phyloP scores from a whole-genome alignment of 1,140 invertebrate genomes.

The Penaeus vannamei region DNA sequence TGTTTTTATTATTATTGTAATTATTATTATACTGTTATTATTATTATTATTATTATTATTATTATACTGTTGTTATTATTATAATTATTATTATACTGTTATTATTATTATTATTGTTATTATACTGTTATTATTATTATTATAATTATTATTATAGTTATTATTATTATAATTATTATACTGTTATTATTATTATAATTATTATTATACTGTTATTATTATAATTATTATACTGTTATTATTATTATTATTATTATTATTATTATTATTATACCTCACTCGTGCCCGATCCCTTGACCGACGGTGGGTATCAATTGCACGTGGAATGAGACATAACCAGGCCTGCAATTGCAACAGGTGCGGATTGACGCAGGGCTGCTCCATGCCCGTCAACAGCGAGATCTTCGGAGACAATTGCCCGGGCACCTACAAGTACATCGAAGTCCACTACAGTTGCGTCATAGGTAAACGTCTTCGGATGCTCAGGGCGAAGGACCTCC shows the following conservation, averaged over 20 bases:
- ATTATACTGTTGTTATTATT: conserved; percentile 25
- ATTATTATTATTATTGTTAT: background rate
- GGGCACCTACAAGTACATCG: conserved; percentile 93
- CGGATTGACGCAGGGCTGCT: conserved; percentile 76
- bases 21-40: conserved; percentile 8
- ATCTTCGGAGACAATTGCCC: conserved; percentile 95
- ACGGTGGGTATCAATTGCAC: no score
- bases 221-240: background rate
- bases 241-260: conserved; percentile 4
- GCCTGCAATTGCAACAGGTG: conserved; percentile 51
- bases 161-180: background rate
- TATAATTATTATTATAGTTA: background rate
- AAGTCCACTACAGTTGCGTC: conserved; percentile 92
- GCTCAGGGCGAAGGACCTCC: no score
- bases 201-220: conserved; percentile 19
- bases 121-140: conserved; percentile 30
- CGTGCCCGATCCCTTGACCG: no score
- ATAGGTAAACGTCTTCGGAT: conserved; percentile 60
- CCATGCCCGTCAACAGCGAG: conserved; percentile 85
- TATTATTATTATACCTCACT: background rate
- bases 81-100: background rate
- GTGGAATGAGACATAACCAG: no score
- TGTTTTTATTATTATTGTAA: conserved; percentile 1
- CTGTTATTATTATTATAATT: background rate
- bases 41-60: background rate